These are phyloP conservation scores for Agrochola litura DNA, from an alignment of 2,888 invertebrate species.

Conservation along the genomic window DNA sequence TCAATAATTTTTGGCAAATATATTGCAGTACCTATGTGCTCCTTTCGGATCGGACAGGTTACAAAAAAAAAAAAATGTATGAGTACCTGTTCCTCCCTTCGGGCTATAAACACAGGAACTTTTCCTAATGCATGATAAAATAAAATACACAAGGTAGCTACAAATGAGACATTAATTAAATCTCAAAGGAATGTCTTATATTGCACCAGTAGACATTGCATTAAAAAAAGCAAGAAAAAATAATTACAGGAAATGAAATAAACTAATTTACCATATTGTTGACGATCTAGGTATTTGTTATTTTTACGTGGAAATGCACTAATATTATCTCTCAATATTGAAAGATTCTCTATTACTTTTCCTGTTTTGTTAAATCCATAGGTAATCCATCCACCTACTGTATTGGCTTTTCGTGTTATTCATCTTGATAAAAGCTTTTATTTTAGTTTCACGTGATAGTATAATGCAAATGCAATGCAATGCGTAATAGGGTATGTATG, in stretches of 20 bases:
- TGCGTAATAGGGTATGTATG: not conserved
- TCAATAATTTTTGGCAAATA: no score
- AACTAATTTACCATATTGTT: not conserved
- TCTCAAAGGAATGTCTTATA: slow-evolving; percentile 13
- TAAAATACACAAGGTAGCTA: not conserved
- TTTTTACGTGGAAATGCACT: not conserved
- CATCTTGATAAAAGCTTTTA: not conserved
- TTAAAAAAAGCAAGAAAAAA: slow-evolving; percentile 11
- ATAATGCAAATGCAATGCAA: not conserved
- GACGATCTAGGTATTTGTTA: not conserved
- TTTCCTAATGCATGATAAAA: not conserved
- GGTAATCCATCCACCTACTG: not conserved
- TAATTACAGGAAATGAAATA: slow-evolving; percentile 6
- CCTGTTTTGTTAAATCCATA: slow-evolving; percentile 7
- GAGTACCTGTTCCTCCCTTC: not conserved
- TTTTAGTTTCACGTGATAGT: slow-evolving; percentile 1
- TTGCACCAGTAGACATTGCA: slow-evolving; percentile 6
- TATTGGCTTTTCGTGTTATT: not conserved
- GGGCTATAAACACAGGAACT: not conserved
- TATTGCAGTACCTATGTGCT: no score
- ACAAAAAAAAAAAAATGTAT: not conserved
- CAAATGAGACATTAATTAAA: slow-evolving; percentile 29
- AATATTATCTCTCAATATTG: not conserved
- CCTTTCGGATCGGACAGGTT: no score
- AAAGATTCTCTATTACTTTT: not conserved